Evolutionary conservation across 2,797 vertebrate genomes (phyloP).

Genomic region (Gambusia yucatana): DNA sequence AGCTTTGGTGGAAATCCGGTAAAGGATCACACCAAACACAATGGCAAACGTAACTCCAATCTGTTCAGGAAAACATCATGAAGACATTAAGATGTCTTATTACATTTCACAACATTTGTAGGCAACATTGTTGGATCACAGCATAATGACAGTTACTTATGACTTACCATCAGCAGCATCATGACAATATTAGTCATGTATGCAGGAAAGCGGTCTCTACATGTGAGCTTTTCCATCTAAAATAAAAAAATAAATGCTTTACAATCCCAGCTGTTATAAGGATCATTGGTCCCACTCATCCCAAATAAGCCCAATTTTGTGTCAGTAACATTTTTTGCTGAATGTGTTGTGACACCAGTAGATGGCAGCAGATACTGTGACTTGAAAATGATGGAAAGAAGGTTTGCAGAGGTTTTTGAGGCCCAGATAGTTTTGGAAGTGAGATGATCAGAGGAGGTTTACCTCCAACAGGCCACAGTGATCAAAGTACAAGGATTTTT

Average conservation of each 20-base stretch:
- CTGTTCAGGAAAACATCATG: constrained; percentile 65
- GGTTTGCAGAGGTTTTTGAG: neutral
- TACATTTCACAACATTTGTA: neutral
- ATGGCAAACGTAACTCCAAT: constrained; percentile 95
- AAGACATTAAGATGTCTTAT: neutral
- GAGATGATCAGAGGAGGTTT: neutral
- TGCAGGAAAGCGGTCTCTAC: constrained; percentile 91
- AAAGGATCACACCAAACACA: constrained; percentile 96
- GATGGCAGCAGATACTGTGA: neutral
- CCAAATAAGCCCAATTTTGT: neutral
- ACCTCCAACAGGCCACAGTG: neutral
- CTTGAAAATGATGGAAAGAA: neutral
- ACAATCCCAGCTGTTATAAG: neutral
- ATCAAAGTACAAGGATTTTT: neutral
- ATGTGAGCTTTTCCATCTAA: constrained; percentile 92
- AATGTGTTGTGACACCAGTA: neutral
- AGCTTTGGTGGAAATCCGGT: constrained; percentile 93
- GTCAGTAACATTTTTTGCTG: neutral
- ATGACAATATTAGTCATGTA: constrained; percentile 93
- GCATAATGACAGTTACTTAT: neutral
- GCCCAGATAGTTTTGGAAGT: neutral
- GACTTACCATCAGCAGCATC: constrained; percentile 95
- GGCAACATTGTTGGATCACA: neutral
- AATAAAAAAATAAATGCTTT: neutral
- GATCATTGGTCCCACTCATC: neutral